phyloP scores from a whole-genome alignment of 2,113 vertebrate species.

The Micromys minutus region DNA sequence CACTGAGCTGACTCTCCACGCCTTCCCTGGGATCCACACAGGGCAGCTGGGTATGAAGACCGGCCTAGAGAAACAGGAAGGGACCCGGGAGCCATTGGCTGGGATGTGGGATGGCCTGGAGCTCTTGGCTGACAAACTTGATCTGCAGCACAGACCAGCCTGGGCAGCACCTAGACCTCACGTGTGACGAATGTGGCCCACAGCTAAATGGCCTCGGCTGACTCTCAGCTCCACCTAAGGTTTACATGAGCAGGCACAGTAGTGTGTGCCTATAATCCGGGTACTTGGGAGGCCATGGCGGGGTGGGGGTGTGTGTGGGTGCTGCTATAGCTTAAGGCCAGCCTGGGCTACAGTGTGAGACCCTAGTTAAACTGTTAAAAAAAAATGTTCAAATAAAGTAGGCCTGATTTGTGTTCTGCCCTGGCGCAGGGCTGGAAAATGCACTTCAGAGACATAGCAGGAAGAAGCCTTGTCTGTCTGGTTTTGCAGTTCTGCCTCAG shows the following conservation, averaged over 20 bases:
- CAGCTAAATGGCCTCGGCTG: rapidly evolving
- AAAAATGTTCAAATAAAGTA: background rate
- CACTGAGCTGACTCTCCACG: background rate
- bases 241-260: background rate
- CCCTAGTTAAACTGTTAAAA: background rate
- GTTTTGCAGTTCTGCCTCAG: background rate
- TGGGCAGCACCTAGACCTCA: background rate
- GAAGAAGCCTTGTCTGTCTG: background rate
- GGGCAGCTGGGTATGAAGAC: background rate
- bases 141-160: background rate
- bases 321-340: background rate
- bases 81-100: background rate
- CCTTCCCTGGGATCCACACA: rapidly evolving
- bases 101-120: background rate
- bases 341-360: background rate
- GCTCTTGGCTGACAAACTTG: background rate
- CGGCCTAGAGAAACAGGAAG: background rate
- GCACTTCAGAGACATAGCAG: rapidly evolving
- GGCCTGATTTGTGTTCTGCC: background rate
- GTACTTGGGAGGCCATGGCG: background rate
- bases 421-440: background rate
- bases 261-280: background rate
- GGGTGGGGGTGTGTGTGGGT: background rate
- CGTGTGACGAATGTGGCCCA: background rate
- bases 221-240: background rate